These are phyloP conservation scores for Psephotus haematonotus DNA, from an alignment of 2,113 vertebrate species.

Conservation along the genomic window DNA sequence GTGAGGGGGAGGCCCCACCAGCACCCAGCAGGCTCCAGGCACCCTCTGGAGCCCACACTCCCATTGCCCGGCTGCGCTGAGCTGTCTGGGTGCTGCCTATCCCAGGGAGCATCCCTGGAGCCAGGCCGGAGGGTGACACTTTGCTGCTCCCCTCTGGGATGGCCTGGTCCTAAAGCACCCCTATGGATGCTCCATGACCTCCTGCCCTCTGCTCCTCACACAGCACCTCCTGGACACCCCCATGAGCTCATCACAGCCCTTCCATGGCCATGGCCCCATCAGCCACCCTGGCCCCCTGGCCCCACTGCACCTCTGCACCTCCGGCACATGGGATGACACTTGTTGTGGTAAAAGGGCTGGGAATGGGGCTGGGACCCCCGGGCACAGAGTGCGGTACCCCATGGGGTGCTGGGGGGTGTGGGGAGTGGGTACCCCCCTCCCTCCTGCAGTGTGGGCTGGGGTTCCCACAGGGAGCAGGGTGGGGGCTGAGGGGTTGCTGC, in stretches of 20 bases:
- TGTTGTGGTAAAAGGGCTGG: neutral
- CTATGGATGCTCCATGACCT: rapidly evolving
- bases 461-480: neutral
- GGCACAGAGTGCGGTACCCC: neutral
- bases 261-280: neutral
- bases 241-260: neutral
- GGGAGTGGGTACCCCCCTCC: rapidly evolving
- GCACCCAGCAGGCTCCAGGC: neutral
- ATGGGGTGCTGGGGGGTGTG: rapidly evolving
- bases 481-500: neutral
- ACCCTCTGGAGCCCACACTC: neutral
- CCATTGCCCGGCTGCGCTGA: rapidly evolving
- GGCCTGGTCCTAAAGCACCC: neutral
- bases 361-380: neutral
- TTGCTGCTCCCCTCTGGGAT: neutral
- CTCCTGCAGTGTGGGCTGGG: neutral
- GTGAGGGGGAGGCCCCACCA: rapidly evolving
- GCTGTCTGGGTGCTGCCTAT: neutral
- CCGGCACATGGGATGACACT: neutral
- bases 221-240: neutral
- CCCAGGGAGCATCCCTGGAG: rapidly evolving
- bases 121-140: neutral
- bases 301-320: conserved; percentile 18
- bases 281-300: neutral
- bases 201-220: rapidly evolving